Conservation (phyloP, 2,113 vertebrate species). For the Callopanchax toddi region DNA sequence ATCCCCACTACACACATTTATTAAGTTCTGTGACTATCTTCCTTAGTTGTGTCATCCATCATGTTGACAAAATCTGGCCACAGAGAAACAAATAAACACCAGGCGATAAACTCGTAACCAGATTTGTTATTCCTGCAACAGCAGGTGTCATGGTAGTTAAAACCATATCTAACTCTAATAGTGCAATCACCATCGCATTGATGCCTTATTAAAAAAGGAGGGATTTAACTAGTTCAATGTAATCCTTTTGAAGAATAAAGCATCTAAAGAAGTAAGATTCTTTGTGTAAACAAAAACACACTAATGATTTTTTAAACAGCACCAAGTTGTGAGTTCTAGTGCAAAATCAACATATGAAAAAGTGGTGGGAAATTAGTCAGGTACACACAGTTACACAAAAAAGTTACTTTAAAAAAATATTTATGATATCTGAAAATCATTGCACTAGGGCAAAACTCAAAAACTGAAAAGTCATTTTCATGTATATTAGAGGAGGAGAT, state of each 20-base stretch:
- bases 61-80: not conserved
- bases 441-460: too few relatives aligned
- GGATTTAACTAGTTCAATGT: too few relatives aligned
- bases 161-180: not conserved
- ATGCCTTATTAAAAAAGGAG: too few relatives aligned
- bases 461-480: too few relatives aligned
- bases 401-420: not conserved
- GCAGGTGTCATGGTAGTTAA: not conserved
- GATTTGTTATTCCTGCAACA: not conserved
- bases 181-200: too few relatives aligned
- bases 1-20: not conserved
- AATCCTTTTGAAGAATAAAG: too few relatives aligned
- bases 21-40: not conserved
- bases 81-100: not conserved
- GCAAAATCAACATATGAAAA: not conserved
- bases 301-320: not conserved
- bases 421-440: too few relatives aligned
- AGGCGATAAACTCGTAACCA: not conserved
- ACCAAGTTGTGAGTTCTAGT: not conserved
- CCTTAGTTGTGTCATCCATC: not conserved
- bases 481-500: too few relatives aligned
- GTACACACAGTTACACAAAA: too few relatives aligned
- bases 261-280: too few relatives aligned
- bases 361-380: too few relatives aligned
- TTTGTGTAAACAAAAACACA: too few relatives aligned